Evolutionary conservation across 2,797 vertebrate species (phyloP), one percentile per base, ranked within the genome.

Genomic region (Microchirus variegatus): DNA sequence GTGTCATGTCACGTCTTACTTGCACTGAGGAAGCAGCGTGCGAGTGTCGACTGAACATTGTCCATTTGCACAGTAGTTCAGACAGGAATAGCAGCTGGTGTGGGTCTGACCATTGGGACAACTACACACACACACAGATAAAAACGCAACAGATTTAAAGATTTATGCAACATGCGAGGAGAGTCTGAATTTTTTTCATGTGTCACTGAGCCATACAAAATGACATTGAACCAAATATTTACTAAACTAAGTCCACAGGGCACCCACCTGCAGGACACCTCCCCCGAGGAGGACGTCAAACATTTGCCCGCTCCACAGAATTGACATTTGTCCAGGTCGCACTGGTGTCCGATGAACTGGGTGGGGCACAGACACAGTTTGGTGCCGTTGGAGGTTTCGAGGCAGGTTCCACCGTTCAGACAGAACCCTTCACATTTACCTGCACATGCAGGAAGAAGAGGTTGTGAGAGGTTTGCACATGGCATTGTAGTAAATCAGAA

Each of bases 351-450:
- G 18, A 95, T 92, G 10, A 89, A 96, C 47, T 93, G 90, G 0
- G 81, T 77, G 0, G 92, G 77, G 69, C 97, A 98, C 75, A 87
- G 93, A 54, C 97, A 99, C 60, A 93, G 93, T 69, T 92, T 95
- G 71, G 90, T 87, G 11, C 94, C 92, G 0, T 93, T 92, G 4
- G 86, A 71, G 0, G 91, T 93, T 89, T 96, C 91, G 57, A 95
- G 91, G 88, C 97, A 99, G 0, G 92, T 90, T 8, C 97, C 97
- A 0, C 77, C 82, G 0, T 96, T 95, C 66, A 94, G 80, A 19
- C 97, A 99, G 87, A 93, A 96, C 16, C 88, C 90, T 0, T 94
- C 95, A 82, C 97, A 99, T 60, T 93, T 91, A 68, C 91, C 96
- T 98, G 83, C 1, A 36, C 55, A 57, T 0, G 0, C 12, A 3